phyloP scores from a whole-genome alignment of 2,797 vertebrate genomes.

The Epinephelus malabaricus region DNA sequence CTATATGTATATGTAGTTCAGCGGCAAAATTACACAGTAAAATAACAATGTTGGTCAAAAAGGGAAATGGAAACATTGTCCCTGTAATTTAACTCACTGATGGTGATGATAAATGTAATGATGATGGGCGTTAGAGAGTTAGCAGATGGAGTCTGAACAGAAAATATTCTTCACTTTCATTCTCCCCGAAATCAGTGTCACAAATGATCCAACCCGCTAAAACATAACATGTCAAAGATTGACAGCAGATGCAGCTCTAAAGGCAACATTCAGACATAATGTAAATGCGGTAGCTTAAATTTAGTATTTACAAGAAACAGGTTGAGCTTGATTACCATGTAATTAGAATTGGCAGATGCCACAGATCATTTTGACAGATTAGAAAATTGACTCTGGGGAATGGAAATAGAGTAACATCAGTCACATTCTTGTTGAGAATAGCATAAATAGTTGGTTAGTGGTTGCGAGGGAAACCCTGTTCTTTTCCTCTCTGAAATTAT shows the following conservation, averaged over 20 bases:
- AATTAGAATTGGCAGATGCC: conserved; percentile 62
- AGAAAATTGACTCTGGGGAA: conserved; percentile 41
- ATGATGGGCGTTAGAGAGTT: conserved; percentile 51
- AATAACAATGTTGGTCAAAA: conserved; percentile 72
- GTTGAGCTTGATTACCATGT: conserved; percentile 53
- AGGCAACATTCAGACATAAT: conserved; percentile 16
- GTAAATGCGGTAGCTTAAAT: conserved; percentile 42
- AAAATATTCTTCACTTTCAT: conserved; percentile 37
- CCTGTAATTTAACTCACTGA: conserved; percentile 78
- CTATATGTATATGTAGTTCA: conserved; percentile 57
- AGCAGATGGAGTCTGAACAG: conserved; percentile 31
- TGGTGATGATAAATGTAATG: conserved; percentile 66
- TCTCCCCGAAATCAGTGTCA: conserved; percentile 30
- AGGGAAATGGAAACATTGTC: conserved; percentile 72
- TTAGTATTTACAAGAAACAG: conserved; percentile 52
- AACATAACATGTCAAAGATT: conserved; percentile 14
- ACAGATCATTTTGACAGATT: conserved; percentile 61
- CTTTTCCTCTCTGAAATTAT: conserved; percentile 74
- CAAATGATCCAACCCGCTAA: conserved; percentile 22
- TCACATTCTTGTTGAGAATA: conserved; percentile 74
- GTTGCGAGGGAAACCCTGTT: conserved; percentile 69
- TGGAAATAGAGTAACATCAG: conserved; percentile 60
- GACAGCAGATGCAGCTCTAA: conserved; percentile 11
- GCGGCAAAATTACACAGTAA: conserved; percentile 76
- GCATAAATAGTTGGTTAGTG: conserved; percentile 73